Conservation (phyloP, 1,140 invertebrate species). For the Ooceraea biroi region DNA sequence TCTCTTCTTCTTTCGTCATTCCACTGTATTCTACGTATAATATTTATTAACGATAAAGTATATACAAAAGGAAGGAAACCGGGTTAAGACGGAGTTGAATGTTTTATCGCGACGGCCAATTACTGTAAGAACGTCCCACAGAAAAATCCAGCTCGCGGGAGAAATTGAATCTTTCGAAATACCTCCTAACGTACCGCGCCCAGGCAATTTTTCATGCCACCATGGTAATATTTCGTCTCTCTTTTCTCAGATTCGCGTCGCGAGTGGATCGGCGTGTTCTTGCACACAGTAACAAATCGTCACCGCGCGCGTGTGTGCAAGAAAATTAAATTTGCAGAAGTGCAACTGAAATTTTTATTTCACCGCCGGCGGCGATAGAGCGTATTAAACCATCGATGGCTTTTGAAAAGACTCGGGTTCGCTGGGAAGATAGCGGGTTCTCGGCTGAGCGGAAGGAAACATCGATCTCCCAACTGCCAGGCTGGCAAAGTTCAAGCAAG, state of each 20-base stretch:
- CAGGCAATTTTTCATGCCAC: conserved; percentile 52
- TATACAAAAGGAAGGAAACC: neutral
- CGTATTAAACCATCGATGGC: conserved; percentile 42
- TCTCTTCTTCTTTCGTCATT: neutral
- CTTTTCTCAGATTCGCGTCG: conserved; percentile 52
- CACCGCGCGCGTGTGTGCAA: neutral
- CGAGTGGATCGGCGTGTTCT: conserved; percentile 43
- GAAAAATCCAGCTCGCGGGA: conserved; percentile 52
- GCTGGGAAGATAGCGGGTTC: conserved; percentile 7
- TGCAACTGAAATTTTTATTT: conserved; percentile 57
- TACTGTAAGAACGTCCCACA: conserved; percentile 51
- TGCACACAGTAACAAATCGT: conserved; percentile 46
- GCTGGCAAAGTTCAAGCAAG: conserved; percentile 31
- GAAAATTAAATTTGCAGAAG: conserved; percentile 60
- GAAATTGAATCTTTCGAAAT: conserved; percentile 63
- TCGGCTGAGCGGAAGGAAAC: neutral
- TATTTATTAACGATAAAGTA: conserved; percentile 57
- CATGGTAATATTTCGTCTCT: conserved; percentile 54
- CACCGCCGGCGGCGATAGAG: conserved; percentile 42
- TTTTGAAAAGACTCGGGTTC: conserved; percentile 37
- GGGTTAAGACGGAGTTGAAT: conserved; percentile 51
- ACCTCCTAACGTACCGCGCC: conserved; percentile 27
- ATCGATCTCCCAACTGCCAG: too few species aligned
- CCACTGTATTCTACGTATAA: conserved; percentile 7
- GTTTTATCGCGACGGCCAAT: conserved; percentile 55